Percentiles rank a stretch among this genome's conserved stretches.
Conservation (phyloP, 2,113 vertebrate genomes). For the Pluvialis apricaria region DNA sequence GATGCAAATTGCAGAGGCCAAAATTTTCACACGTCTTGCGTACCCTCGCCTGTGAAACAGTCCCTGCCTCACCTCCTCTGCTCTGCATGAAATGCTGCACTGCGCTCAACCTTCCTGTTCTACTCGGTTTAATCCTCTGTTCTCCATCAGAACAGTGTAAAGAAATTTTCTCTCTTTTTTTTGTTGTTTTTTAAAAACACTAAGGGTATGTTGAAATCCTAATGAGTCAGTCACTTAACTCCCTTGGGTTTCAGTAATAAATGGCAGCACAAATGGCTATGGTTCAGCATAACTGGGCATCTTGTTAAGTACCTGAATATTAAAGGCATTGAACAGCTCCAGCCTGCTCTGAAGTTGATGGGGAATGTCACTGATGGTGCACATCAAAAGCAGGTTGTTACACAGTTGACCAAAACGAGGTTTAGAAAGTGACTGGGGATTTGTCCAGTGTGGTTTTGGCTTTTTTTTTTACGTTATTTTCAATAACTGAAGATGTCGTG, state of each 20-base stretch:
- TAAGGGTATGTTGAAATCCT: neutral
- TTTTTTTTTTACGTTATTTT: neutral
- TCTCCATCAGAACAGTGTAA: neutral
- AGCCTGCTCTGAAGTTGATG: neutral
- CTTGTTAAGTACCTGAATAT: neutral
- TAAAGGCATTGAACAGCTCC: neutral
- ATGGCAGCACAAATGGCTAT: neutral
- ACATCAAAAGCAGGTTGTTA: neutral
- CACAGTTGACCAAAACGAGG: neutral
- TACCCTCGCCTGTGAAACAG: neutral
- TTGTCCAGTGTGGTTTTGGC: fast-evolving
- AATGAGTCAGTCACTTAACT: neutral
- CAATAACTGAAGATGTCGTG: fast-evolving
- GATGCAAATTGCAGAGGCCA: neutral
- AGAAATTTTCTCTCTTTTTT: neutral
- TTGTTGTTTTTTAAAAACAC: neutral
- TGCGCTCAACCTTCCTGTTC: neutral
- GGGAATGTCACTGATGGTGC: neutral
- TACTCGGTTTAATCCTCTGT: neutral
- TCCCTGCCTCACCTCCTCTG: neutral
- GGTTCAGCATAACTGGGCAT: neutral
- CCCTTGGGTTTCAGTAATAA: neutral
- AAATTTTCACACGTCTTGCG: neutral
- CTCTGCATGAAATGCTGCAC: neutral
- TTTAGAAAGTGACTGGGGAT: neutral